Conservation (phyloP, 1,140 invertebrate genomes). For the Magallana angulata region DNA sequence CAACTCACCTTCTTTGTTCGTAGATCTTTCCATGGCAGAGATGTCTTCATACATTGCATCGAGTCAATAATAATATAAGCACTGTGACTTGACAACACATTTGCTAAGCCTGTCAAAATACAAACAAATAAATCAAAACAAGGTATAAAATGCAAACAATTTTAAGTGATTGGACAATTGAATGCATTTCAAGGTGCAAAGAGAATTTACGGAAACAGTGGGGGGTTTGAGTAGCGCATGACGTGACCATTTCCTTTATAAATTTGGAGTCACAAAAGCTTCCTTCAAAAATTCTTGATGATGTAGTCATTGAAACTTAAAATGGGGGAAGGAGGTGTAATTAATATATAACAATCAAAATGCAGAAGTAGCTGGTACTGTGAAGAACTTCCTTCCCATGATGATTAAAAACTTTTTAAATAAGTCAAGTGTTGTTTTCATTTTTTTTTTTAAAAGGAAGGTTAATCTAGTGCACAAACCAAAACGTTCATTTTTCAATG, state of each 20-base stretch:
- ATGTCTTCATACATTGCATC: too few species aligned
- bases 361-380: not conserved
- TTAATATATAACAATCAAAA: slow-evolving; percentile 6
- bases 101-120: not conserved
- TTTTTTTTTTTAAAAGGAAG: slow-evolving; percentile 14
- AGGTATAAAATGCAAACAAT: slow-evolving; percentile 1
- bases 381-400: slow-evolving; percentile 21
- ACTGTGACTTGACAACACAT: not conserved
- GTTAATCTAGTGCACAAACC: not conserved
- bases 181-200: not conserved
- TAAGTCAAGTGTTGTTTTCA: not conserved
- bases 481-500: too few species aligned
- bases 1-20: not conserved
- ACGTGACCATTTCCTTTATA: not conserved
- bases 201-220: not conserved
- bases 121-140: not conserved
- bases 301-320: not conserved
- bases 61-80: not conserved
- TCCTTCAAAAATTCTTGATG: not conserved
- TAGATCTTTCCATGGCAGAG: not conserved
- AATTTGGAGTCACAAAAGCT: too few species aligned
- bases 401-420: not conserved
- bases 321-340: not conserved
- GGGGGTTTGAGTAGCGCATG: not conserved
- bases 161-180: not conserved